Evolutionary conservation across 2,888 invertebrate species (phyloP).

Genomic region (Tortricodes alternella): DNA sequence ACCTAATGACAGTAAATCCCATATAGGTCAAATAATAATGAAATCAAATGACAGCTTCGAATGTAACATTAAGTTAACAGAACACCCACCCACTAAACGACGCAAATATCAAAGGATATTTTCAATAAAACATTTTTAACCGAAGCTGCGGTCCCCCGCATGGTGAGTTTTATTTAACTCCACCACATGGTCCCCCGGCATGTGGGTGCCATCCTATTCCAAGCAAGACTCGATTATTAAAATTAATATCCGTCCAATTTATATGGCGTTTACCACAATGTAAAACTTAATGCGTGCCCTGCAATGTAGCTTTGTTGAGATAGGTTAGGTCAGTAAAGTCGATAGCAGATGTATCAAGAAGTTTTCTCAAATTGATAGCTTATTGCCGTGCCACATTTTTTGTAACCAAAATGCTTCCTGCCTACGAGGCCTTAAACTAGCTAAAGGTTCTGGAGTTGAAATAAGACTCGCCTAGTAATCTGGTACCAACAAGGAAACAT

Average conservation of each 20-base stretch:
- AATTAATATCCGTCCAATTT: slow-evolving; percentile 29
- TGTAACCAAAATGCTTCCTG: too few species aligned
- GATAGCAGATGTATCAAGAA: not conserved
- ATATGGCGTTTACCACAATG: slow-evolving; percentile 17
- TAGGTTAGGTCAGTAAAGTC: slow-evolving; percentile 14
- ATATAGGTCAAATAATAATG: too few species aligned
- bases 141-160: slow-evolving; percentile 32
- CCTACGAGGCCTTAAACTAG: too few species aligned
- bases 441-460: too few species aligned
- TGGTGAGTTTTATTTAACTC: slow-evolving; percentile 27
- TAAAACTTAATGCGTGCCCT: slow-evolving; percentile 2
- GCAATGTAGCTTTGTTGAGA: slow-evolving; percentile 23
- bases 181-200: slow-evolving; percentile 24
- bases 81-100: slow-evolving; percentile 16
- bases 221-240: slow-evolving; percentile 21
- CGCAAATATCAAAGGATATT: slow-evolving; percentile 27
- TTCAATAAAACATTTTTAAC: slow-evolving; percentile 29
- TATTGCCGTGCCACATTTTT: too few species aligned
- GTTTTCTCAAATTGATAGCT: not conserved
- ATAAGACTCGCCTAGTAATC: too few species aligned
- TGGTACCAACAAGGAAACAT: not conserved
- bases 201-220: slow-evolving; percentile 32
- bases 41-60: not conserved
- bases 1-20: too few species aligned
- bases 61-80: not conserved